Evolutionary conservation across 2,797 vertebrate genomes (phyloP).

Genomic region (Phalanger gymnotis): DNA sequence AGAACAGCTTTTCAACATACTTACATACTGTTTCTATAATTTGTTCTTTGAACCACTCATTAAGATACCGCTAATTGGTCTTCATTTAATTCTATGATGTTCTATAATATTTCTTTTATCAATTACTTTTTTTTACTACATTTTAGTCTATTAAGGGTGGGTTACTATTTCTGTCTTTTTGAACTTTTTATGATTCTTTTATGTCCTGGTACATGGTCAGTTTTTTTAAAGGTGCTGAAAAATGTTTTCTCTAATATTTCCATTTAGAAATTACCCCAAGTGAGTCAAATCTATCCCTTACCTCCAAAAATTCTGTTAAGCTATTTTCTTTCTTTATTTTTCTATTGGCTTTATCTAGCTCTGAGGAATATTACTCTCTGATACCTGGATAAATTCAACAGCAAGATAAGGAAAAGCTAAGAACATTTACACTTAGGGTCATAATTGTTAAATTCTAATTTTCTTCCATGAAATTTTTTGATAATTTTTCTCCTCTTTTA

Average conservation of each 20-base stretch:
- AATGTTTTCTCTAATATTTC: not conserved
- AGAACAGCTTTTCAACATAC: not conserved
- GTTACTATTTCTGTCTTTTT: not conserved
- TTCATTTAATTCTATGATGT: not conserved
- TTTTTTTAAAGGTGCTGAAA: not conserved
- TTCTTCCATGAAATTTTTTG: not conserved
- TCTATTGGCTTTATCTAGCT: not conserved
- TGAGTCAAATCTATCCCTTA: not conserved
- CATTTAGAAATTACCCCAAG: not conserved
- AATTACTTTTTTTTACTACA: not conserved
- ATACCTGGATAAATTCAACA: not conserved
- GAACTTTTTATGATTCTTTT: not conserved
- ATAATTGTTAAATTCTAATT: not conserved
- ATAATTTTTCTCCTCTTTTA: not conserved
- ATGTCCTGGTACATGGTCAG: not conserved
- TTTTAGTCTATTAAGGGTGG: not conserved
- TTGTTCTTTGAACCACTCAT: not conserved
- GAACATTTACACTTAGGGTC: not conserved
- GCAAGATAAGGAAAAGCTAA: not conserved
- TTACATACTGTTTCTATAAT: not conserved
- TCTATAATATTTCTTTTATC: not conserved
- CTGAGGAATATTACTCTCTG: not conserved
- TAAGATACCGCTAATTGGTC: not conserved
- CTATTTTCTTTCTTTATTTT: not conserved
- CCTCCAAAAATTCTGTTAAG: not conserved